Conservation (phyloP, 2,888 invertebrate species). For the Stomorhina lunata region DNA sequence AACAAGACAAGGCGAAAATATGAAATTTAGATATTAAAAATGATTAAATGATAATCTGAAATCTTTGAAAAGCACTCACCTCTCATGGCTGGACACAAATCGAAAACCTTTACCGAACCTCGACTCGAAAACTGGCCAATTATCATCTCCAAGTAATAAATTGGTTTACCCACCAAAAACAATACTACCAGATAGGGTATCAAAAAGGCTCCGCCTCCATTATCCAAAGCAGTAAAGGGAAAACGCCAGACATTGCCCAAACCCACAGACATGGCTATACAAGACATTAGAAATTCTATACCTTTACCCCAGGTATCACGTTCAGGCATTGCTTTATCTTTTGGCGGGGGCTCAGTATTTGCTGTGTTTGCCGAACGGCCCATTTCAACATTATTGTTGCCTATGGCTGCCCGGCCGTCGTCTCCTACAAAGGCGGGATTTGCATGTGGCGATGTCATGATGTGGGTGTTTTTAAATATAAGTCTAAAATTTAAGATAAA, state of each 20-base stretch:
- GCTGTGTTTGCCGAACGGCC: neutral
- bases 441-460: constrained; percentile 69
- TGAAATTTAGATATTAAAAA: neutral
- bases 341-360: constrained; percentile 40
- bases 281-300: constrained; percentile 79
- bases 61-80: constrained; percentile 80
- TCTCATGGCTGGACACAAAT: constrained; percentile 85
- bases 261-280: constrained; percentile 83
- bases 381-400: constrained; percentile 64
- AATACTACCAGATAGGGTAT: constrained; percentile 85
- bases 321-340: constrained; percentile 65
- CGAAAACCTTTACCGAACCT: constrained; percentile 85
- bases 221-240: constrained; percentile 84
- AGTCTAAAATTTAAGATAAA: neutral
- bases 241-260: constrained; percentile 87
- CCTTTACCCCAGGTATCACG: constrained; percentile 79
- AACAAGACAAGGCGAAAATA: neutral
- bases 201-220: constrained; percentile 85
- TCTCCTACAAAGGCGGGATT: constrained; percentile 78
- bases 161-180: constrained; percentile 84
- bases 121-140: constrained; percentile 87
- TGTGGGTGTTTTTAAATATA: neutral
- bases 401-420: constrained; percentile 69
- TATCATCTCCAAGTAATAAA: constrained; percentile 87
- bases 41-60: neutral